Evolutionary conservation across 2,888 invertebrate genomes (phyloP).

Genomic region (Uloborus plumipes): DNA sequence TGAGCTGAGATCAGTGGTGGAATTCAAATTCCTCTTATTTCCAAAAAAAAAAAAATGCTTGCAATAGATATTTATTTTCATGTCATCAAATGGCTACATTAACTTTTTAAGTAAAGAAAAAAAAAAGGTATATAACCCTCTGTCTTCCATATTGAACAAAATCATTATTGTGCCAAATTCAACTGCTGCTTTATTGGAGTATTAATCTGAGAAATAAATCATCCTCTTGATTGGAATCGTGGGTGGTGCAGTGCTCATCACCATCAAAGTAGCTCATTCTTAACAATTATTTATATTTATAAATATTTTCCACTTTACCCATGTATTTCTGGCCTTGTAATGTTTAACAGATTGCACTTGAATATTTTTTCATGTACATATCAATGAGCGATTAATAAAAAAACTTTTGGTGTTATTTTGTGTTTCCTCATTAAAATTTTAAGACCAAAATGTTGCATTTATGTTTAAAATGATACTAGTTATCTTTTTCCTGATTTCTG

Average conservation of each 20-base stretch:
- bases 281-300: neutral
- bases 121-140: constrained; percentile 3
- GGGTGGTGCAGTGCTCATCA: constrained; percentile 9
- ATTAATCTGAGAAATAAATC: too few relatives aligned
- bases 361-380: constrained; percentile 64
- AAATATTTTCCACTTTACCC: constrained; percentile 27
- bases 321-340: constrained; percentile 55
- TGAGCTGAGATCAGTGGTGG: too few relatives aligned
- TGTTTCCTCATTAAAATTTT: neutral
- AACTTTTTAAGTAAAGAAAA: neutral
- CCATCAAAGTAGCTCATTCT: constrained; percentile 43
- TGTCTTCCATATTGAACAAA: constrained; percentile 61
- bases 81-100: constrained; percentile 23
- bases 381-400: constrained; percentile 60
- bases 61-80: neutral
- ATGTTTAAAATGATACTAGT: too few relatives aligned
- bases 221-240: neutral
- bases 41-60: neutral
- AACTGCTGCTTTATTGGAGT: neutral
- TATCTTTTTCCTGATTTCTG: too few relatives aligned
- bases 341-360: constrained; percentile 53
- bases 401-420: constrained; percentile 54
- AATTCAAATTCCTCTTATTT: too few relatives aligned
- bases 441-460: too few relatives aligned
- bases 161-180: constrained; percentile 44